These are phyloP conservation scores for Liasis olivaceus DNA, from an alignment of 2,797 vertebrate species.

Conservation along the genomic window DNA sequence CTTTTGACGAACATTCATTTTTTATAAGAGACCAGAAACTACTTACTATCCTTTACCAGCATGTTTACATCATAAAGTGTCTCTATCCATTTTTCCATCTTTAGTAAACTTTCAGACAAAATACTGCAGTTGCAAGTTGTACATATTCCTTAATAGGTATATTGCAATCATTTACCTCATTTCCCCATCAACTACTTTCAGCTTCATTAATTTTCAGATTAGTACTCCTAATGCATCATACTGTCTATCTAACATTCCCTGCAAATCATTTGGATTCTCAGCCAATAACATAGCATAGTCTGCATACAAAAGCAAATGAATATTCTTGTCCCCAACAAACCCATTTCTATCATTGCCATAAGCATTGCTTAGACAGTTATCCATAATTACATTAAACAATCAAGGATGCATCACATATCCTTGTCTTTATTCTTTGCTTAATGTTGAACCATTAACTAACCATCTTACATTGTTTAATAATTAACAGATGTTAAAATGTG, in stretches of 20 bases:
- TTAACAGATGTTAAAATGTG: neutral
- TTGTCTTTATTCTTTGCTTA: neutral
- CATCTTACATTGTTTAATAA: neutral
- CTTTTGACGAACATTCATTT: neutral
- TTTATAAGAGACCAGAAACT: neutral
- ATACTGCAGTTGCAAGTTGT: neutral
- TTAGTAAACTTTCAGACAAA: neutral
- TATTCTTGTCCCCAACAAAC: neutral
- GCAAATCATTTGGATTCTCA: neutral
- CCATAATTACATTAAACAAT: neutral
- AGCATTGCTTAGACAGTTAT: neutral
- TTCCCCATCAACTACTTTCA: neutral
- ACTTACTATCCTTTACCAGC: neutral
- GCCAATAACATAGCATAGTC: neutral
- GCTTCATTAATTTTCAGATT: neutral
- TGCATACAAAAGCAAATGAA: neutral
- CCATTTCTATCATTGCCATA: neutral
- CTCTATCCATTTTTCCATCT: neutral
- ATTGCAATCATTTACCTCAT: neutral
- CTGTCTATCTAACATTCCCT: neutral
- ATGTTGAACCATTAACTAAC: neutral
- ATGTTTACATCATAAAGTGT: neutral
- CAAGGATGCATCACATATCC: neutral
- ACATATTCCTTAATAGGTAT: neutral
- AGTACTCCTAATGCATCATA: neutral